These are phyloP conservation scores for Drosophila albomicans DNA, from an alignment of 1,140 invertebrate genomes.

Conservation along the genomic window DNA sequence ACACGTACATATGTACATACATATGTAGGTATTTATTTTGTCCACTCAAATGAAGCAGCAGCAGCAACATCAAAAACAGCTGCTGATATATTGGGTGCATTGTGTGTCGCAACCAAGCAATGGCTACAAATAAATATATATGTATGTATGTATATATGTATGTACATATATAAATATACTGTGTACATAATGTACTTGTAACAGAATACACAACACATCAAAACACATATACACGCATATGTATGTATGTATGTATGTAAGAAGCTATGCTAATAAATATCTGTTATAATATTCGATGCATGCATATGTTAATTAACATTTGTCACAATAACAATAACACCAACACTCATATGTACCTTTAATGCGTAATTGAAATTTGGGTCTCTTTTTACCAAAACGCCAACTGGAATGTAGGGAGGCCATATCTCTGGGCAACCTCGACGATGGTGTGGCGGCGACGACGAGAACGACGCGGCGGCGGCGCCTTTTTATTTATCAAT, in stretches of 20 bases:
- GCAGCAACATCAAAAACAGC: too few species aligned
- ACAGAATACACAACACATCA: constrained; percentile 12
- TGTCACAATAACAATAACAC: constrained; percentile 46
- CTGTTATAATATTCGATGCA: neutral
- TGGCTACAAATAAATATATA: too few species aligned
- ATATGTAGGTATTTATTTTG: too few species aligned
- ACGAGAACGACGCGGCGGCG: neutral
- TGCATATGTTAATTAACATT: constrained; percentile 63
- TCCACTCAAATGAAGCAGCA: too few species aligned
- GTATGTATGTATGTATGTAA: constrained; percentile 8
- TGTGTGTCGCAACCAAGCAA: too few species aligned
- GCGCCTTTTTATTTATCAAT: constrained; percentile 12
- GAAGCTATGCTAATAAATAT: neutral
- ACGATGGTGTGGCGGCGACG: constrained; percentile 29
- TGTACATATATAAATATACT: neutral
- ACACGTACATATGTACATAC: too few species aligned
- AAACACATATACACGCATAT: constrained; percentile 15
- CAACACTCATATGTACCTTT: constrained; percentile 66
- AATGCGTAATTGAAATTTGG: constrained; percentile 78
- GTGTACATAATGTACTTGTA: constrained; percentile 7
- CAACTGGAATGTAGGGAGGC: constrained; percentile 81
- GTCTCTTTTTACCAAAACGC: constrained; percentile 81
- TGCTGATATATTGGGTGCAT: too few species aligned
- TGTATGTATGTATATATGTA: too few species aligned
- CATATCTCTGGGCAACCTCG: constrained; percentile 54